Conservation (phyloP, 2,888 invertebrate species). For the Coelinius sp. region DNA sequence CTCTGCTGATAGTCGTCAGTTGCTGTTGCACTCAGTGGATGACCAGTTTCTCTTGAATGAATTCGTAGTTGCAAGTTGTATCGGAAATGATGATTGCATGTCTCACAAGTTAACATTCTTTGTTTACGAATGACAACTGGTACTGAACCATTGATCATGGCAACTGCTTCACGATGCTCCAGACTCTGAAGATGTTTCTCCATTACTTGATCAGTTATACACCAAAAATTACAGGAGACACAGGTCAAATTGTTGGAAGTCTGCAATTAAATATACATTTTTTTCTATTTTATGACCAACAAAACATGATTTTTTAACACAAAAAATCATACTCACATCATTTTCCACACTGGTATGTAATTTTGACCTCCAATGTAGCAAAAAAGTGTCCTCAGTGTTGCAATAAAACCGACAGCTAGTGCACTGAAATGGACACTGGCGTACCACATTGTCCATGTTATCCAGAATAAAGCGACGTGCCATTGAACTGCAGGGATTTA, state of each 20-base stretch:
- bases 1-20: constrained; percentile 79
- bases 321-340: constrained; percentile 57
- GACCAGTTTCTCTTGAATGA: constrained; percentile 74
- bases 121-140: constrained; percentile 84
- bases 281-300: background rate
- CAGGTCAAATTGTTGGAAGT: constrained; percentile 80
- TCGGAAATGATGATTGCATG: constrained; percentile 80
- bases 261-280: constrained; percentile 52
- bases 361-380: constrained; percentile 82
- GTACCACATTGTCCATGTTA: constrained; percentile 83
- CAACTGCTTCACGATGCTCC: constrained; percentile 81
- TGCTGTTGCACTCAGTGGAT: constrained; percentile 73
- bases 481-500: constrained; percentile 74
- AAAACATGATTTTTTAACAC: background rate
- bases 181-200: constrained; percentile 77
- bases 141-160: constrained; percentile 84
- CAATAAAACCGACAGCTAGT: constrained; percentile 88
- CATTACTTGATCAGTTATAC: constrained; percentile 78
- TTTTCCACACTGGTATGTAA: constrained; percentile 74
- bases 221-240: constrained; percentile 81
- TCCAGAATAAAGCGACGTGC: constrained; percentile 79
- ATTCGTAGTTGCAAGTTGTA: constrained; percentile 82
- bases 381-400: constrained; percentile 80
- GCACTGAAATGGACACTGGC: constrained; percentile 90
- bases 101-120: constrained; percentile 76